Percentiles rank a stretch among this genome's conserved stretches.
Conservation (phyloP, 2,888 invertebrate genomes). For the Ichneumoninae sp. region DNA sequence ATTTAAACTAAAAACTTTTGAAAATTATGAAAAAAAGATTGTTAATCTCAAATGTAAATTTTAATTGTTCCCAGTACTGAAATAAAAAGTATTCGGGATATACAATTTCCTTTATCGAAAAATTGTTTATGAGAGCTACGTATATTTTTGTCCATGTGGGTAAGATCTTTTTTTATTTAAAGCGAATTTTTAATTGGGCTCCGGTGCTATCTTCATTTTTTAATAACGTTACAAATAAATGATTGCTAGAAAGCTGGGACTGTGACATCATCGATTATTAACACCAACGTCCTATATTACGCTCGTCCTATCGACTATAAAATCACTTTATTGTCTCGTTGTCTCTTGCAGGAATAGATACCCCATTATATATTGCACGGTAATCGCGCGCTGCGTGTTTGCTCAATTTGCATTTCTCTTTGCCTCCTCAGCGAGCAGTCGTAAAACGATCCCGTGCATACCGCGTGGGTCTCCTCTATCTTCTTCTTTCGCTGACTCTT, state of each 20-base stretch:
- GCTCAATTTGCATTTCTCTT: constrained; percentile 31
- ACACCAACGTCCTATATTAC: not conserved
- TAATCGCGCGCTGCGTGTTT: not conserved
- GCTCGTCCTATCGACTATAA: constrained; percentile 13
- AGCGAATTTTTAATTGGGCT: not conserved
- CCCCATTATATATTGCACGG: constrained; percentile 1
- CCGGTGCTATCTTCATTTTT: not conserved
- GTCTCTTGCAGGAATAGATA: not conserved
- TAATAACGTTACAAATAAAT: not conserved
- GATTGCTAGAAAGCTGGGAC: not conserved
- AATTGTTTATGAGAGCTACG: not conserved
- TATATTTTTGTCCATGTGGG: not conserved
- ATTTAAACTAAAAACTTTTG: not conserved
- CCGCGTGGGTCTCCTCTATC: constrained; percentile 37
- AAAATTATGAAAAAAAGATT: not conserved
- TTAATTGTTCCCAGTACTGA: not conserved
- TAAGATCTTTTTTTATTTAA: not conserved
- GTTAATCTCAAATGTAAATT: not conserved
- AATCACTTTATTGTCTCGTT: constrained; percentile 15
- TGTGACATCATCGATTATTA: not conserved
- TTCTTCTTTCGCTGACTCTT: constrained; percentile 21
- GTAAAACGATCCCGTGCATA: constrained; percentile 40
- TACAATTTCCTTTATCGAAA: not conserved
- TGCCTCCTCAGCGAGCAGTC: constrained; percentile 23
- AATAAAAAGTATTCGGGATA: not conserved